phyloP scores from a whole-genome alignment of 2,113 vertebrate species.

The Mesoclemmys tuberculata region DNA sequence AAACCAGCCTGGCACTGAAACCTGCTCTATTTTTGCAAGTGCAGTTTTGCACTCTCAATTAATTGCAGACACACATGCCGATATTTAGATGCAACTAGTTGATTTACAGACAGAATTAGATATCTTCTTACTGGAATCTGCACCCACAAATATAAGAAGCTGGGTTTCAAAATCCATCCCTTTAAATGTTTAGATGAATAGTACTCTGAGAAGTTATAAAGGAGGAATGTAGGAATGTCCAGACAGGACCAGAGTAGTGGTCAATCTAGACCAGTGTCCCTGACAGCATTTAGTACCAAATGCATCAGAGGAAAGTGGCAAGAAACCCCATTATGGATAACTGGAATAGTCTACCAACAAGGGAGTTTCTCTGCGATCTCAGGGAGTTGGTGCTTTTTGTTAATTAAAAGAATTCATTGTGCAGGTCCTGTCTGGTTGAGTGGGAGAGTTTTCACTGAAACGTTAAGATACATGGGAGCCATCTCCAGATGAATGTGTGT shows the following conservation, averaged over 20 bases:
- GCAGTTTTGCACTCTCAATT: not conserved
- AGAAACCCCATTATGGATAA: conserved; percentile 53
- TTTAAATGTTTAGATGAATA: not conserved
- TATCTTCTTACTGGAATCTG: not conserved
- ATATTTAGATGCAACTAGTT: not conserved
- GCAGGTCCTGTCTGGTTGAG: not conserved
- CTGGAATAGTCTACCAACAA: conserved; percentile 22
- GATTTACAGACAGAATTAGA: rapidly evolving
- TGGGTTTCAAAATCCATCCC: not conserved
- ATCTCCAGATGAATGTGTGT: not conserved
- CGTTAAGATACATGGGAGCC: not conserved
- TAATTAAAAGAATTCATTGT: not conserved
- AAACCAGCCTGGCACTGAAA: not conserved
- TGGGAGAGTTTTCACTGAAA: not conserved
- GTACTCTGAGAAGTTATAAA: not conserved
- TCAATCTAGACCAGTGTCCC: conserved; percentile 1
- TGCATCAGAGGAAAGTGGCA: conserved; percentile 2
- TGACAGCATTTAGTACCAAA: conserved; percentile 11
- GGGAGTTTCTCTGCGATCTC: not conserved
- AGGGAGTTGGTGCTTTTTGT: not conserved
- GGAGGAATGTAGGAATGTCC: not conserved
- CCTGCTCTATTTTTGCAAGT: conserved; percentile 9
- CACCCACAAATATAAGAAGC: not conserved
- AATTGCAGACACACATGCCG: not conserved
- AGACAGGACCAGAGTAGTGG: not conserved